Conservation (phyloP, 1,140 invertebrate genomes). For the Hyles euphorbiae region DNA sequence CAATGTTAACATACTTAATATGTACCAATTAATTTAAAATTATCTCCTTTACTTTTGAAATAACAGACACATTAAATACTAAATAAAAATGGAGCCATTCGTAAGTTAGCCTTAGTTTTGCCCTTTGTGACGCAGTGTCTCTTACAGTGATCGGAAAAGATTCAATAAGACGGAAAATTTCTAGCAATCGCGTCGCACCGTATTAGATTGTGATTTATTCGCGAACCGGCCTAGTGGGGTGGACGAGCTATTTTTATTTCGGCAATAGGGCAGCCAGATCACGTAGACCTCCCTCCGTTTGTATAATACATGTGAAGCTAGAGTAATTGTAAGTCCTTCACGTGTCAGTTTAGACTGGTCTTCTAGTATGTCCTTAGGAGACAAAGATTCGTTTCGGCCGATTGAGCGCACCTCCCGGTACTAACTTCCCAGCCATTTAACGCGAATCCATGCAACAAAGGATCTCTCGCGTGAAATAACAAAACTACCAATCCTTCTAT, state of each 20-base stretch:
- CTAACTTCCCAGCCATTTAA: conserved; percentile 72
- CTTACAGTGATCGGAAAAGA: conserved; percentile 40
- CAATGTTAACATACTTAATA: too few relatives aligned
- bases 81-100: too few relatives aligned
- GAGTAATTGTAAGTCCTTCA: conserved; percentile 37
- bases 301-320: conserved; percentile 16
- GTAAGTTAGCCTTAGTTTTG: not conserved
- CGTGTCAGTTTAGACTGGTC: conserved; percentile 48
- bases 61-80: too few relatives aligned
- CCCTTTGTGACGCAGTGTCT: conserved; percentile 1
- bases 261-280: conserved; percentile 32
- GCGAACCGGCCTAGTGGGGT: conserved; percentile 42
- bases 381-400: conserved; percentile 68
- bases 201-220: conserved; percentile 71
- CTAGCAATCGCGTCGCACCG: conserved; percentile 59
- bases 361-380: conserved; percentile 60
- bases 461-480: conserved; percentile 67
- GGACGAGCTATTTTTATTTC: conserved; percentile 47
- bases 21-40: too few relatives aligned
- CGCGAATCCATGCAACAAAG: conserved; percentile 68
- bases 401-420: conserved; percentile 63
- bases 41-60: too few relatives aligned
- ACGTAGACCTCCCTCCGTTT: conserved; percentile 33
- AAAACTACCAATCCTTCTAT: conserved; percentile 62
- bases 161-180: conserved; percentile 67